Evolutionary conservation across 2,888 invertebrate species (phyloP), one percentile per base, ranked within the genome.

Genomic region (Diplolepis rosae): DNA sequence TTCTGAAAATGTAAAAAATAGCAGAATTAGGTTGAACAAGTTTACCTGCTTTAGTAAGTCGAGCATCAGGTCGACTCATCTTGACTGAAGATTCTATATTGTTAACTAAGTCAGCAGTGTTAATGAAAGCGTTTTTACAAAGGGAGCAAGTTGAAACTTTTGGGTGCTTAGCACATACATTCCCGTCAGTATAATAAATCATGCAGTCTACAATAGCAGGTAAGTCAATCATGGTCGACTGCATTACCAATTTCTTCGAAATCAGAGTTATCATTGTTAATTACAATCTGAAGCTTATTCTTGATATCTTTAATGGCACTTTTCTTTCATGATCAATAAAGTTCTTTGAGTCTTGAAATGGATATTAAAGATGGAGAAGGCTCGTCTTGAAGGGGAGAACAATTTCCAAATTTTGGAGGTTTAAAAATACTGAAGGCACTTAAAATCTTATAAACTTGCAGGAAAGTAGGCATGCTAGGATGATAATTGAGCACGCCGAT

Each of bases 391-490:
- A 24, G 13, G 24, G 18, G 30, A 30, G 30, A 22, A n/a, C 35
- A 35, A 22, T 56, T 56, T 18, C 56, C 56, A 6, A 56, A 56
- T 56, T 56, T 56, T 11, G 32, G 56, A 32, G 56, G 32, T 32
- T 30, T 56, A 1, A 56, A n/a, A 5, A 56, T 4, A 24, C 56
- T 30, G 13, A 9, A 30, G 4, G 32, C 56, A 1, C 13, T 18
- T 32, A 56, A 39, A 39, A 35, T 56, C 13, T 56, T 56, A 30
- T 56, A 56, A n/a, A 56, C 30, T 22, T 56, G 56, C 1, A 56
- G 32, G 15, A 56, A 56, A 2, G 56, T 56, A 32, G 56, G 56
- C 15, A 22, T 56, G n/a, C 56, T 6, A 13, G 30, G 35, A 56
- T 56, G 56, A 22, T 56, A 30, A 22, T n/a, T n/a, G n/a, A n/a